Conservation (phyloP, 2,797 vertebrate genomes). For the Botia kubotai region DNA sequence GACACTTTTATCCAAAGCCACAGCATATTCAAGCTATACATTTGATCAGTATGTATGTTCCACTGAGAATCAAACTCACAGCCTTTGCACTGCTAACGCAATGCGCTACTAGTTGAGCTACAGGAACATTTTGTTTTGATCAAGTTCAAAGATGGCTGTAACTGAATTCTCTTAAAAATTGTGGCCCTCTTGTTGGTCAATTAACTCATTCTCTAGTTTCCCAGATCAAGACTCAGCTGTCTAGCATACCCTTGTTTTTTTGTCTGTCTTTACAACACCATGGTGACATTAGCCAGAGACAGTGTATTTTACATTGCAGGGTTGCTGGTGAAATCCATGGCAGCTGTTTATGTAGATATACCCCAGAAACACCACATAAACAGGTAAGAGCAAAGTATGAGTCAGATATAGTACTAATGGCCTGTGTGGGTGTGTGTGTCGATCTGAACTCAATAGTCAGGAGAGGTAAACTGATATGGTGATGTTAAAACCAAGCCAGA, state of each 20-base stretch:
- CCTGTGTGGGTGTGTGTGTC: slow-evolving; percentile 48
- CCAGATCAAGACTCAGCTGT: slow-evolving; percentile 67
- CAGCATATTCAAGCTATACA: too few species aligned
- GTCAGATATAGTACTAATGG: slow-evolving; percentile 60
- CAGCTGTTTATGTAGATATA: slow-evolving; percentile 62
- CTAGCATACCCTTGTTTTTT: slow-evolving; percentile 70
- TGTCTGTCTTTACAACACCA: slow-evolving; percentile 63
- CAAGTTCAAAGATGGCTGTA: neutral
- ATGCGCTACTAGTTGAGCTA: too few species aligned
- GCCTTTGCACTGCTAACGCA: neutral
- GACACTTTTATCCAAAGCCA: too few species aligned
- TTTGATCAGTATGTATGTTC: too few species aligned
- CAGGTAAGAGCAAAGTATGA: slow-evolving; percentile 19
- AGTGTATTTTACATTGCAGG: slow-evolving; percentile 59
- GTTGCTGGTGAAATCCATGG: slow-evolving; percentile 49
- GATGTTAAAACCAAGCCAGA: slow-evolving; percentile 50
- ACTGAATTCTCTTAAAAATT: neutral
- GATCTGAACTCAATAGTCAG: slow-evolving; percentile 3
- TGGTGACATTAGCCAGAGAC: slow-evolving; percentile 76
- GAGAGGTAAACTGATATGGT: slow-evolving; percentile 63
- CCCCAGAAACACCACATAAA: slow-evolving; percentile 46
- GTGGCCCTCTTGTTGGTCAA: neutral
- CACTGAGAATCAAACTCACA: too few species aligned
- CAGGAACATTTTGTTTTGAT: slow-evolving; percentile 23
- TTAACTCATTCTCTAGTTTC: slow-evolving; percentile 51